Evolutionary conservation across 1,140 invertebrate genomes (phyloP).

Genomic region (Bombyx mori): DNA sequence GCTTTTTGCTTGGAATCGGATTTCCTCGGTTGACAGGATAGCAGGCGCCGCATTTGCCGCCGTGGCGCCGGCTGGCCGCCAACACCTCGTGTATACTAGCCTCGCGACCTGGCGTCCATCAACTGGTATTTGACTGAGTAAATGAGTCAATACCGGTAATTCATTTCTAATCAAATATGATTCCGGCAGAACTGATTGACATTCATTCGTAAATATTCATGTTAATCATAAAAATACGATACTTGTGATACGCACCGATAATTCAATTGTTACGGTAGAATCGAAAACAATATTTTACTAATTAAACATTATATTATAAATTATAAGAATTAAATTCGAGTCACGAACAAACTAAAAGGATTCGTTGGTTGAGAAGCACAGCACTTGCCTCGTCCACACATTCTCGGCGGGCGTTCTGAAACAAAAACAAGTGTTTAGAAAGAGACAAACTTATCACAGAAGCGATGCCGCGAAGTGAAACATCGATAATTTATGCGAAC

Average conservation of each 20-base stretch:
- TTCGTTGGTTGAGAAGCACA: constrained; percentile 20
- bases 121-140: constrained; percentile 60
- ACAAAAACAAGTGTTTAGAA: constrained; percentile 62
- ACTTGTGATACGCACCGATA: too few relatives aligned
- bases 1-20: constrained; percentile 15
- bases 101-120: constrained; percentile 63
- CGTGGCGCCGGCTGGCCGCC: constrained; percentile 63
- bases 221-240: neutral
- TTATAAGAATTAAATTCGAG: too few relatives aligned
- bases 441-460: constrained; percentile 42
- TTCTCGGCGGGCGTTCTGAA: constrained; percentile 32
- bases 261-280: too few relatives aligned
- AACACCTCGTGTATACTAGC: constrained; percentile 68
- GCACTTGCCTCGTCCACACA: constrained; percentile 38
- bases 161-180: constrained; percentile 49
- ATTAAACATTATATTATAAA: too few relatives aligned
- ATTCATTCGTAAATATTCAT: constrained; percentile 23
- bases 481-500: constrained; percentile 69
- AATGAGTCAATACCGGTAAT: constrained; percentile 41
- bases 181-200: constrained; percentile 34
- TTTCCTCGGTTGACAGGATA: constrained; percentile 46
- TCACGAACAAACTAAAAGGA: neutral
- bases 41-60: constrained; percentile 59
- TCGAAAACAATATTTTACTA: too few relatives aligned
- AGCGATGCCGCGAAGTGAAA: constrained; percentile 42